A percentile compares a stretch with the other conserved stretches of the same genome.
phyloP scores from a whole-genome alignment of 1,140 invertebrate species.

The Procambarus clarkii region DNA sequence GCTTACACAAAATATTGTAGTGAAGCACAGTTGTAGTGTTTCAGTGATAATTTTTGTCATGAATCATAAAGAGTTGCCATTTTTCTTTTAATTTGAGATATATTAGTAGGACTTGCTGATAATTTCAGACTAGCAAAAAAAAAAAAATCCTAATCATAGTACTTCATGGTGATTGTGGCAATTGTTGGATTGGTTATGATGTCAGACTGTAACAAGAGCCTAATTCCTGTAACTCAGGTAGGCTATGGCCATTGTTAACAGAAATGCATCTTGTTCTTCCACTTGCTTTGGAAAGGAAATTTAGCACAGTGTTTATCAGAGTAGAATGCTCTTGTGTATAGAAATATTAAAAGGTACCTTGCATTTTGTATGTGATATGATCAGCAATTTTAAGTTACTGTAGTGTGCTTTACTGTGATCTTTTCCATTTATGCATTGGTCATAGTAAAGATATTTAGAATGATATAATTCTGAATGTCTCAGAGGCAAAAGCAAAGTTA shows the following conservation, averaged over 20 bases:
- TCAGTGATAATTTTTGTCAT: not conserved
- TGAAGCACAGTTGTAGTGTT: not conserved
- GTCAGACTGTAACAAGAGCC: not conserved
- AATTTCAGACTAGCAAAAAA: not conserved
- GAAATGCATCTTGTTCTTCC: constrained; percentile 23
- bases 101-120: not conserved
- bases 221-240: not conserved
- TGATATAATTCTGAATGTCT: too few relatives aligned
- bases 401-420: not conserved
- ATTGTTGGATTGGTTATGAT: not conserved
- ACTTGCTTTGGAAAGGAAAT: constrained; percentile 20
- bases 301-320: constrained; percentile 12
- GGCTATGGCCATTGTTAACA: constrained; percentile 22
- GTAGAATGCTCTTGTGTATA: not conserved
- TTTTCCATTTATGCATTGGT: too few relatives aligned
- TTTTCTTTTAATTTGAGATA: not conserved
- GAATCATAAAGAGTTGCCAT: not conserved
- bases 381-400: not conserved
- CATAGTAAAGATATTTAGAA: too few relatives aligned
- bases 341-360: not conserved
- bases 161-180: not conserved
- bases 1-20: not conserved
- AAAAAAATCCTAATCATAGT: constrained; percentile 1
- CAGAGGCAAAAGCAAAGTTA: too few relatives aligned
- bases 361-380: constrained; percentile 39